Evolutionary conservation across 2,797 vertebrate genomes (phyloP), one percentile per base, ranked within the genome.

Genomic region (Rhinella marina): DNA sequence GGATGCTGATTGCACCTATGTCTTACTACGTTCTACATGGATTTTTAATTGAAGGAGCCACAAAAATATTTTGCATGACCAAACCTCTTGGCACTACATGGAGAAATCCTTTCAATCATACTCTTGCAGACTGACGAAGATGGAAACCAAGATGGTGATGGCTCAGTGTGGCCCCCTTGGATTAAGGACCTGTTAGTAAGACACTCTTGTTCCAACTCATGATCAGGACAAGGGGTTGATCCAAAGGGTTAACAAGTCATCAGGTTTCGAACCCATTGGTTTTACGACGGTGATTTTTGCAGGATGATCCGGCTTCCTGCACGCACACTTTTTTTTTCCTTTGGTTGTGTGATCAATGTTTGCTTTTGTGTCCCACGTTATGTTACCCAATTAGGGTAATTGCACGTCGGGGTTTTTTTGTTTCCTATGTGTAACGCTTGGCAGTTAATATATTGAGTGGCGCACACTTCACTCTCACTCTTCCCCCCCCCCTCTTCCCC

Each of bases 311-410:
- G 84, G 76, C 25, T 68, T 86, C 48, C 76, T 86, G 75, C 17
- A n/a, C 17, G n/a, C 73, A 14, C 32, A 25, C 3, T 29, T 41
- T 41, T 41, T 41, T 41, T 41, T 41, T 41, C 7, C 7, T 79
- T 77, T 57, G 23, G 23, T 23, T 7, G 25, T 70, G 48, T 68
- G 84, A 86, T 80, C 54, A 81, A 61, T 61, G 50, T 72, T 70
- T 86, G 50, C 68, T 75, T 84, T 75, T 56, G 54, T 19, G 21
- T 23, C 17, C 50, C 6, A 13, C 29, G 16, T 85, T 70, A 64
- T 77, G 50, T 75, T 78, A 17, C 83, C 64, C 56, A 81, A 81
- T 81, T 88, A 81, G 75, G 25, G 72, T 81, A 86, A 86, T 89
- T 86, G 70, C 57, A 78, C 59, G 17, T 29, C 52, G 25, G 59